Conservation (phyloP, 2,113 vertebrate genomes). For the Daphoenositta chrysoptera region DNA sequence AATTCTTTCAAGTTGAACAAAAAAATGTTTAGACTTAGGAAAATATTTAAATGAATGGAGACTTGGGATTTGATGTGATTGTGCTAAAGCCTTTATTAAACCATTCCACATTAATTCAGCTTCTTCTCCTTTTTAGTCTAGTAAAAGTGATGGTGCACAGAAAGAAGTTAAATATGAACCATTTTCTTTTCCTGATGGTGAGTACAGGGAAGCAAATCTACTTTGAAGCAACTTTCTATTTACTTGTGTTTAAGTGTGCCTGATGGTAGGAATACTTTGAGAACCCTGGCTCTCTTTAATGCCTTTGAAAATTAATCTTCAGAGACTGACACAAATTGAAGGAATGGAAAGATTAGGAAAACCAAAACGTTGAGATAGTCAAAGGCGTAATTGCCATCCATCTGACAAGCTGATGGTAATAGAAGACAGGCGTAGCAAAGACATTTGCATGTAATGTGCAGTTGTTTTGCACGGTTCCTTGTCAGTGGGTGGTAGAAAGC, state of each 20-base stretch:
- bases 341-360: not conserved
- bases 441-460: not conserved
- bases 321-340: not conserved
- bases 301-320: not conserved
- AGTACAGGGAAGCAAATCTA: conserved; percentile 29
- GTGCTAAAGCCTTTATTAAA: not conserved
- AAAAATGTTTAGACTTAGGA: not conserved
- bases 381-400: not conserved
- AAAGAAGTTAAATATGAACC: conserved; percentile 90
- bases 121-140: conserved; percentile 57
- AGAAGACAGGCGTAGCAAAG: not conserved
- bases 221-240: not conserved
- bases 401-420: not conserved
- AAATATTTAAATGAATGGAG: not conserved
- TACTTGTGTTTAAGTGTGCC: not conserved
- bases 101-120: not conserved
- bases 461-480: not conserved
- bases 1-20: not conserved
- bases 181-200: conserved; percentile 92
- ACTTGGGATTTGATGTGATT: not conserved
- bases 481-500: not conserved
- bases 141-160: conserved; percentile 71
- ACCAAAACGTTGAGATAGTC: not conserved
- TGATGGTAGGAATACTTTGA: not conserved
- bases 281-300: not conserved